Evolutionary conservation across 2,888 invertebrate genomes (phyloP).

Genomic region (Callimorpha dominula): DNA sequence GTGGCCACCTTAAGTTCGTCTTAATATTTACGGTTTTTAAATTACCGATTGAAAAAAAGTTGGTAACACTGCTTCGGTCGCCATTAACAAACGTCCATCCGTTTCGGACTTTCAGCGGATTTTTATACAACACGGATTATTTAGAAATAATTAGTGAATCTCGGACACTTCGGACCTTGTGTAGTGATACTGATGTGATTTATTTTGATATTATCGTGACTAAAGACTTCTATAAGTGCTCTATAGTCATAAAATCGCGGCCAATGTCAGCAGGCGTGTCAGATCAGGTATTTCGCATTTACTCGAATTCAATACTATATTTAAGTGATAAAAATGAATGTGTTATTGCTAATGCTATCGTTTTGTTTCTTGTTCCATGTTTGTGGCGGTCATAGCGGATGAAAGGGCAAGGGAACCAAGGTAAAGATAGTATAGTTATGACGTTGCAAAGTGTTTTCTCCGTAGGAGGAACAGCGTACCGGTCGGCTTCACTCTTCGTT

Average conservation of each 20-base stretch:
- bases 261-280: constrained; percentile 97
- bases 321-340: constrained; percentile 53
- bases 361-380: constrained; percentile 87
- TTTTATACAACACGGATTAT: constrained; percentile 75
- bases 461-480: constrained; percentile 72
- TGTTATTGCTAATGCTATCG: constrained; percentile 58
- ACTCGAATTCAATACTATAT: constrained; percentile 61
- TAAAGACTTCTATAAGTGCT: constrained; percentile 82
- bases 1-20: too few relatives aligned
- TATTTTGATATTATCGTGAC: constrained; percentile 76
- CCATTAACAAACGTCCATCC: constrained; percentile 81
- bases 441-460: constrained; percentile 84
- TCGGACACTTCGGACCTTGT: constrained; percentile 77
- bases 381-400: constrained; percentile 88
- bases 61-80: constrained; percentile 69
- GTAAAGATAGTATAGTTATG: constrained; percentile 84
- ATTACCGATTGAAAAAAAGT: constrained; percentile 44
- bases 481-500: constrained; percentile 74
- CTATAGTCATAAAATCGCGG: constrained; percentile 88
- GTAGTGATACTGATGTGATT: constrained; percentile 85
- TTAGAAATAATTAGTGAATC: constrained; percentile 69
- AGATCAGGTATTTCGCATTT: constrained; percentile 91
- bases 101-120: constrained; percentile 74
- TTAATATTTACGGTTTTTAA: constrained; percentile 11
- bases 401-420: constrained; percentile 95